phyloP scores from a whole-genome alignment of 2,888 invertebrate species.

The Pachydiplax longipennis region DNA sequence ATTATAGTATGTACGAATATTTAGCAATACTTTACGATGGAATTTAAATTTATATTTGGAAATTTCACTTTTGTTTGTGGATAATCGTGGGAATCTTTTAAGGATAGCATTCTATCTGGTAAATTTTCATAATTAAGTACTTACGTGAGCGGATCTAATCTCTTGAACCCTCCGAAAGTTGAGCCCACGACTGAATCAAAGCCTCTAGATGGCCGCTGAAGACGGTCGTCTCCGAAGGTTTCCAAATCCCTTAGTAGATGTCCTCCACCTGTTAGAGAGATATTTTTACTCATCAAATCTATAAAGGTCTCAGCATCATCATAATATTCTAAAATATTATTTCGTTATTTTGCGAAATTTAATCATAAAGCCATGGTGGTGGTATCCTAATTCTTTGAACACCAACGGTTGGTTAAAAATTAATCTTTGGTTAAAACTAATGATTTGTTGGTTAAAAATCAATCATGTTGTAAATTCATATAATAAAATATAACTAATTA shows the following conservation, averaged over 20 bases:
- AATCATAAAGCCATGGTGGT: not conserved
- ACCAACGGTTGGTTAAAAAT: no score
- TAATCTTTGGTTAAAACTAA: no score
- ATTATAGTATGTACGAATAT: no score
- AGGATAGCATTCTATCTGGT: no score
- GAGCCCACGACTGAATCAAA: slow-evolving; percentile 13
- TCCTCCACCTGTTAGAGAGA: slow-evolving; percentile 53
- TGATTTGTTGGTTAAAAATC: no score
- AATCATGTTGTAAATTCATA: no score
- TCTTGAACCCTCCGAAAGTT: slow-evolving; percentile 25
- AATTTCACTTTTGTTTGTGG: no score
- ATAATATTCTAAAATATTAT: not conserved
- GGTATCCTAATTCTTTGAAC: not conserved
- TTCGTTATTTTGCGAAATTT: not conserved
- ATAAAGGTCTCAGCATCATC: no score
- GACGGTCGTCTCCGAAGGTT: slow-evolving; percentile 52
- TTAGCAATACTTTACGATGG: no score
- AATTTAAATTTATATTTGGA: no score
- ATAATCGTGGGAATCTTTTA: no score
- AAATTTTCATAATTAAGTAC: not conserved
- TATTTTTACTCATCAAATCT: not conserved
- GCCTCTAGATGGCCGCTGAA: slow-evolving; percentile 7
- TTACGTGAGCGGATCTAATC: slow-evolving; percentile 29
- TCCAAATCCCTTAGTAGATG: slow-evolving; percentile 61
- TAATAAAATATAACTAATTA: no score